These are phyloP conservation scores for Campoletis raptor DNA, from an alignment of 2,888 invertebrate species.

Conservation along the genomic window DNA sequence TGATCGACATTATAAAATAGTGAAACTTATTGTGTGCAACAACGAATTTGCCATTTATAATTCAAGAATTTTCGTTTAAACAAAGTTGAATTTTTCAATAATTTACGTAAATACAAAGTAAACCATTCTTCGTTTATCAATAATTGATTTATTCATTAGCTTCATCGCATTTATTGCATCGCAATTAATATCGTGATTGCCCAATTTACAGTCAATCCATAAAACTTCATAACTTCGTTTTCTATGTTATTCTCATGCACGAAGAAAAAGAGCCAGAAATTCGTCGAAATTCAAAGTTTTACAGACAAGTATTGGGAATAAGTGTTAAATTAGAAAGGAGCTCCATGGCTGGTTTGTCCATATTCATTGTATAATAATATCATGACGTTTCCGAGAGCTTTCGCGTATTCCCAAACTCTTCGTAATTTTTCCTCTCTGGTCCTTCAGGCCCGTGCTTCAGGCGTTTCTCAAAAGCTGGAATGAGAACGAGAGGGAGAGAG, in stretches of 20 bases:
- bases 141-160: neutral
- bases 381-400: conserved; percentile 1
- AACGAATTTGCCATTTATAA: neutral
- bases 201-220: neutral
- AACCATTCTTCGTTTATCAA: neutral
- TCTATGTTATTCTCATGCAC: neutral
- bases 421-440: neutral
- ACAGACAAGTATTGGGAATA: neutral
- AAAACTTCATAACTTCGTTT: neutral
- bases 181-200: neutral
- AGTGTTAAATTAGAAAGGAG: conserved; percentile 5
- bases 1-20: neutral
- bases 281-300: neutral
- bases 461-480: conserved; percentile 12
- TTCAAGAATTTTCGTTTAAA: too few relatives aligned
- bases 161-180: neutral
- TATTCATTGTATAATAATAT: neutral
- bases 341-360: neutral
- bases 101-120: too few relatives aligned
- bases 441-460: conserved; percentile 1
- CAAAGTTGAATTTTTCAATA: too few relatives aligned
- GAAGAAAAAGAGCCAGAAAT: neutral
- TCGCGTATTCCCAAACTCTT: neutral
- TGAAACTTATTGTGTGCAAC: neutral
- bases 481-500: conserved; percentile 46